A percentile compares a stretch with the other conserved stretches of the same genome.
These are phyloP conservation scores for Agonum fuliginosum DNA, from an alignment of 2,888 invertebrate genomes.

Conservation along the genomic window DNA sequence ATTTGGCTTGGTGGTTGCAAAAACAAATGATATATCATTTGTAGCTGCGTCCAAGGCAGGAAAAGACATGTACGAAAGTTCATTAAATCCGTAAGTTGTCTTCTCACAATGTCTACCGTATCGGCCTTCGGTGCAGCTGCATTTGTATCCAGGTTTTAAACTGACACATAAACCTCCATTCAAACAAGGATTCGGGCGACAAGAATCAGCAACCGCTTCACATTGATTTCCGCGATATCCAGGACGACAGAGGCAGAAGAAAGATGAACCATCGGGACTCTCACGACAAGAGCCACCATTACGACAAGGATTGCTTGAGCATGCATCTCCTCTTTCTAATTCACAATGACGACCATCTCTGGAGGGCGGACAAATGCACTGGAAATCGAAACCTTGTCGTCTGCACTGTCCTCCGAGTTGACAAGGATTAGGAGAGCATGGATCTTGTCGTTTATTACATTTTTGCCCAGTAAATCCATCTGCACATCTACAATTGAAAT, in stretches of 20 bases:
- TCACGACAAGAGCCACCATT: conserved; percentile 95
- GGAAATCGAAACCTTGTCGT: conserved; percentile 88
- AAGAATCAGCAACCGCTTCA: conserved; percentile 91
- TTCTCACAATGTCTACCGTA: conserved; percentile 95
- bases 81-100: conserved; percentile 91
- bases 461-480: conserved; percentile 89
- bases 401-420: conserved; percentile 89
- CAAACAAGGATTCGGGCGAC: conserved; percentile 94
- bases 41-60: conserved; percentile 89
- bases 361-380: conserved; percentile 86
- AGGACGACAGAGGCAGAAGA: conserved; percentile 93
- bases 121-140: conserved; percentile 89
- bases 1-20: conserved; percentile 91
- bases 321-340: conserved; percentile 87
- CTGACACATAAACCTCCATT: conserved; percentile 92
- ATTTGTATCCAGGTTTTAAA: conserved; percentile 90
- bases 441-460: conserved; percentile 92
- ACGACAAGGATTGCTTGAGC: conserved; percentile 89
- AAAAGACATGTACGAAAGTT: conserved; percentile 93
- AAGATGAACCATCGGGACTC: conserved; percentile 89
- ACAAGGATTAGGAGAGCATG: conserved; percentile 93
- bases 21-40: conserved; percentile 92
- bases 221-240: conserved; percentile 95
- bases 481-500: conserved; percentile 86
- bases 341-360: conserved; percentile 91